Percentiles rank a stretch among this genome's conserved stretches.
These are phyloP conservation scores for Tapera naevia DNA, from an alignment of 2,797 vertebrate species.

Conservation along the genomic window DNA sequence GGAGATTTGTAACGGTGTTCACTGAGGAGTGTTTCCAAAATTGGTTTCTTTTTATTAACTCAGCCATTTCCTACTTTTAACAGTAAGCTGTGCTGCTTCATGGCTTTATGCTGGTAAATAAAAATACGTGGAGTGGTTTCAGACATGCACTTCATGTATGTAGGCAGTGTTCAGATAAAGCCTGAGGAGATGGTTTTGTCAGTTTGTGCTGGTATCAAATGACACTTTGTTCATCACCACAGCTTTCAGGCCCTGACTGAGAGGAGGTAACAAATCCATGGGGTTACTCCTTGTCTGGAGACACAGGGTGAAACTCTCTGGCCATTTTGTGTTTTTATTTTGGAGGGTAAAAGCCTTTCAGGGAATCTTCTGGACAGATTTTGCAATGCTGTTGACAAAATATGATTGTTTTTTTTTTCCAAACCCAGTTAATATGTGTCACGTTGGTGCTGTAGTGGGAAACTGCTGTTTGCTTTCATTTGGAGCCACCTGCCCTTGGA, in stretches of 20 bases:
- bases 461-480: not conserved
- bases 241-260: not conserved
- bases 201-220: not conserved
- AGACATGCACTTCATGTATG: not conserved
- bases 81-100: not conserved
- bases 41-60: not conserved
- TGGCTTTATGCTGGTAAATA: not conserved
- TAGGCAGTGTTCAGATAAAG: not conserved
- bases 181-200: not conserved
- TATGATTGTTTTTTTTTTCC: not conserved
- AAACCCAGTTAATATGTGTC: not conserved
- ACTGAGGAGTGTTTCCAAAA: not conserved
- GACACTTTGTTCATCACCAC: not conserved
- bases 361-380: not conserved
- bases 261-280: not conserved
- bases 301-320: fast-evolving
- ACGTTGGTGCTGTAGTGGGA: not conserved
- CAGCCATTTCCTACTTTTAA: not conserved
- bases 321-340: not conserved
- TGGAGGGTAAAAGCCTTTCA: not conserved
- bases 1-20: not conserved
- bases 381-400: not conserved
- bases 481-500: not conserved
- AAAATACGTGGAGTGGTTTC: not conserved
- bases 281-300: not conserved